Evolutionary conservation across 2,888 invertebrate species (phyloP).

Genomic region (Drosophila infuscata): DNA sequence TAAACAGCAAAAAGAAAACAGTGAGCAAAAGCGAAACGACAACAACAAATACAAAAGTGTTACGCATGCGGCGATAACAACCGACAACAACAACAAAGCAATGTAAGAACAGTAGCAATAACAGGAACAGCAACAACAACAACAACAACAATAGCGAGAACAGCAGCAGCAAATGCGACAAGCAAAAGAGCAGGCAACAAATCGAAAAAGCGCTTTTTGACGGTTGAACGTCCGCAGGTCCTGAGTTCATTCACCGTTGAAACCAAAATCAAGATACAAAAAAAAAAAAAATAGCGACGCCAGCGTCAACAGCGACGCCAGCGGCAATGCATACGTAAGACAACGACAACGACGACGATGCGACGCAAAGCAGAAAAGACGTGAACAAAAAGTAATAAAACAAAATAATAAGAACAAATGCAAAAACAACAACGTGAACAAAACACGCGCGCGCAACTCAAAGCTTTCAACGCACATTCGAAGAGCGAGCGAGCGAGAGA

Average conservation of each 20-base stretch:
- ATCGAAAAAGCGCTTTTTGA: slow-evolving; percentile 65
- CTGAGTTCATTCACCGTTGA: slow-evolving; percentile 80
- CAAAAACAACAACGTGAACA: slow-evolving; percentile 53
- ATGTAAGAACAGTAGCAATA: slow-evolving; percentile 40
- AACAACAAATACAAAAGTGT: slow-evolving; percentile 19
- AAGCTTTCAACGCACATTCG: slow-evolving; percentile 72
- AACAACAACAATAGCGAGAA: slow-evolving; percentile 26
- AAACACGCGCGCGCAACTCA: slow-evolving; percentile 37
- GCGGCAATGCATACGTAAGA: slow-evolving; percentile 65
- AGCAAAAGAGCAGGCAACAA: slow-evolving; percentile 31
- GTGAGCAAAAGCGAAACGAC: slow-evolving; percentile 25
- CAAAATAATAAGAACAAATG: slow-evolving; percentile 68
- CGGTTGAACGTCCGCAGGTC: slow-evolving; percentile 78
- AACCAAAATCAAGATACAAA: slow-evolving; percentile 77
- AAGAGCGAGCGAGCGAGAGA: slow-evolving; percentile 9
- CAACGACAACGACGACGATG: slow-evolving; percentile 32
- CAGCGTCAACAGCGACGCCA: slow-evolving; percentile 36
- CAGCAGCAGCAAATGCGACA: slow-evolving; percentile 34
- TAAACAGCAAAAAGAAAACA: slow-evolving; percentile 25
- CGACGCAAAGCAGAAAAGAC: slow-evolving; percentile 36
- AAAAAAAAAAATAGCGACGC: slow-evolving; percentile 26
- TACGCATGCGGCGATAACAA: slow-evolving; percentile 13
- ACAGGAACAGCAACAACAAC: slow-evolving; percentile 15
- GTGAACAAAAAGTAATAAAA: slow-evolving; percentile 40
- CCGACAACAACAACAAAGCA: slow-evolving; percentile 14